Evolutionary conservation across 2,797 vertebrate species (phyloP).

Genomic region (Hoplostethus atlanticus): DNA sequence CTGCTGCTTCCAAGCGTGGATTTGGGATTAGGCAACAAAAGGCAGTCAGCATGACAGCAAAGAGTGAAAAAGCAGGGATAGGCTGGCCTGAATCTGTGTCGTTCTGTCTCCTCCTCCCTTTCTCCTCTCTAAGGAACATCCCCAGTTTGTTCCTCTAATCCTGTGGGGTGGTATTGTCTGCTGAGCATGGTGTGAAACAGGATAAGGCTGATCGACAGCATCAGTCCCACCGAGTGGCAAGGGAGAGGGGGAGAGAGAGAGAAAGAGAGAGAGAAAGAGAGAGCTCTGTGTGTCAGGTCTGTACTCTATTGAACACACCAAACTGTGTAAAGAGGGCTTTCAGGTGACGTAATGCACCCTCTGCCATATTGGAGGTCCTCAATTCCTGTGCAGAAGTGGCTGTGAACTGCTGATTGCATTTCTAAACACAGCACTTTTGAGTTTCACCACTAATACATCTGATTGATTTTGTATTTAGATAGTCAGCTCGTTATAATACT

Average conservation of each 20-base stretch:
- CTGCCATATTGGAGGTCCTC: too few species aligned
- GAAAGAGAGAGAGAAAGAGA: background rate
- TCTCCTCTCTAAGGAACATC: conserved; percentile 1
- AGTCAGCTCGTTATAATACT: too few species aligned
- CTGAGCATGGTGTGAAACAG: conserved; percentile 18
- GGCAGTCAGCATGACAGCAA: background rate
- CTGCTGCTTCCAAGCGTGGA: background rate
- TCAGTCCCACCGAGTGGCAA: background rate
- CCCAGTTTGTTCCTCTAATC: conserved; percentile 21
- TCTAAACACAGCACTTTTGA: too few species aligned
- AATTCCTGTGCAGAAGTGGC: too few species aligned
- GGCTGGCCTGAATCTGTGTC: background rate
- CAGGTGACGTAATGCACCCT: background rate
- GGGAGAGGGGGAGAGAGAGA: background rate
- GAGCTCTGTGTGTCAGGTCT: background rate
- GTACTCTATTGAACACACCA: background rate
- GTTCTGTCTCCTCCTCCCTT: background rate
- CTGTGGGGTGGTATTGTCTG: conserved; percentile 10
- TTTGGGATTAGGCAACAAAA: conserved; percentile 16
- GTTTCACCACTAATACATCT: too few species aligned
- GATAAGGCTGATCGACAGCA: conserved; percentile 26
- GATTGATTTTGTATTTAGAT: too few species aligned
- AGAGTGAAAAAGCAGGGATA: background rate
- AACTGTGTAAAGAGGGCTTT: background rate
- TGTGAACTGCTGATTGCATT: too few species aligned